phyloP scores from a whole-genome alignment of 2,797 vertebrate genomes.

The Falco columbarius region DNA sequence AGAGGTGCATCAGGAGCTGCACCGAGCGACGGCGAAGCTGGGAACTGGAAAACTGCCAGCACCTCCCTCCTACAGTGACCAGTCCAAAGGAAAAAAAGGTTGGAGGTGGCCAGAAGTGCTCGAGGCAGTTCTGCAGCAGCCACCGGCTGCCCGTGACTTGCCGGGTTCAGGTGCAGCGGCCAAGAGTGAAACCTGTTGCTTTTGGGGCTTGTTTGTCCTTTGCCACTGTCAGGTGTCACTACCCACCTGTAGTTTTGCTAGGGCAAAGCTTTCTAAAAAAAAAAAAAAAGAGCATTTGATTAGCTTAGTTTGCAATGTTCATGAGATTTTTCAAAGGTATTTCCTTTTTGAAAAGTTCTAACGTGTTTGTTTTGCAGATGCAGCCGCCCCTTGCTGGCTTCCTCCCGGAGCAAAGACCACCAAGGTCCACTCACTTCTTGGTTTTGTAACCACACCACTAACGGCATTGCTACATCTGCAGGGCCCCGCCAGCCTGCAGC shows the following conservation, averaged over 20 bases:
- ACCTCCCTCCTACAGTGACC: too few species aligned
- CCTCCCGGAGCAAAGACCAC: neutral
- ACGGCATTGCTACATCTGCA: neutral
- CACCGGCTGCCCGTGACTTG: rapidly evolving
- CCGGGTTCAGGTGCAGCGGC: rapidly evolving
- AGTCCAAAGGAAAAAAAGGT: neutral
- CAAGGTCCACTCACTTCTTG: neutral
- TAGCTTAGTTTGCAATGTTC: neutral
- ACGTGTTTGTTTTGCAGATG: neutral
- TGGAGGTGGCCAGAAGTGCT: neutral
- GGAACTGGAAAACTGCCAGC: neutral
- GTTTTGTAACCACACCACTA: neutral
- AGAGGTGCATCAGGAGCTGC: rapidly evolving
- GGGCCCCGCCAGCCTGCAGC: rapidly evolving
- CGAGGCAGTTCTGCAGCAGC: neutral
- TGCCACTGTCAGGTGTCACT: neutral
- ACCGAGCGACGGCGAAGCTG: neutral
- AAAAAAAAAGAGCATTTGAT: neutral
- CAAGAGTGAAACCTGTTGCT: neutral
- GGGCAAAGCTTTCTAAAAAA: neutral
- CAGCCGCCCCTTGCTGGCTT: too few species aligned
- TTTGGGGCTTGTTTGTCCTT: neutral
- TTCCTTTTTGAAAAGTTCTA: too few species aligned
- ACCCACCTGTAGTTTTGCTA: rapidly evolving
- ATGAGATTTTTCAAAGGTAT: neutral